Conservation (phyloP, 2,113 vertebrate species). For the Pseudorectes ferrugineus region DNA sequence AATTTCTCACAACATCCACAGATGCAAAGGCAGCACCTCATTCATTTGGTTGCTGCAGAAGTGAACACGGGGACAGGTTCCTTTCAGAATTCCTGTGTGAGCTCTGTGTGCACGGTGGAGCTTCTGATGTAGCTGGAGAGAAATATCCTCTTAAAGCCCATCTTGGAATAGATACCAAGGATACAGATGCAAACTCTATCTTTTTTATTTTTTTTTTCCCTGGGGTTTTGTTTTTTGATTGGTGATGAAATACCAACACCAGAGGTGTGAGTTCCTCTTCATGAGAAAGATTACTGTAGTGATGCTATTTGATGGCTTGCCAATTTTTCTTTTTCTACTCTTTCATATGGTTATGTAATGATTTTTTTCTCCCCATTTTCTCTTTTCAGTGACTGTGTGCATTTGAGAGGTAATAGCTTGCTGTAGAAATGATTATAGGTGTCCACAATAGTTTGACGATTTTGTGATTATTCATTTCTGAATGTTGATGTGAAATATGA, state of each 20-base stretch:
- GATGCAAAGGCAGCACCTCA: background rate
- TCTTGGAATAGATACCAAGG: background rate
- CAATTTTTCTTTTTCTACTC: background rate
- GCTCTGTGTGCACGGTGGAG: fast-evolving
- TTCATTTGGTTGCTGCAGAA: background rate
- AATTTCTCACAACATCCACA: background rate
- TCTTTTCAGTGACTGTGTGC: background rate
- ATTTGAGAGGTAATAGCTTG: background rate
- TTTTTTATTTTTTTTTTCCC: background rate
- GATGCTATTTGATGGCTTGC: background rate
- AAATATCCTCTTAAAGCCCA: background rate
- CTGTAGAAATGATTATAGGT: background rate
- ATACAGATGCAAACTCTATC: background rate
- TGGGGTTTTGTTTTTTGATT: fast-evolving
- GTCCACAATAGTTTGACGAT: background rate
- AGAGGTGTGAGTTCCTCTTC: background rate
- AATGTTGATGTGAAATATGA: background rate
- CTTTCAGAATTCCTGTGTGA: background rate
- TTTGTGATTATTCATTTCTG: background rate
- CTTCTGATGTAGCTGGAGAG: background rate
- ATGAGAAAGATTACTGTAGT: background rate
- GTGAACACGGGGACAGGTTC: background rate
- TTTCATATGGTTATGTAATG: background rate
- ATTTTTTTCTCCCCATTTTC: background rate
- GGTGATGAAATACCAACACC: background rate